Evolutionary conservation across 1,140 invertebrate genomes (phyloP), one percentile per base, ranked within the genome.

Genomic region (Pseudomyrmex concolor): DNA sequence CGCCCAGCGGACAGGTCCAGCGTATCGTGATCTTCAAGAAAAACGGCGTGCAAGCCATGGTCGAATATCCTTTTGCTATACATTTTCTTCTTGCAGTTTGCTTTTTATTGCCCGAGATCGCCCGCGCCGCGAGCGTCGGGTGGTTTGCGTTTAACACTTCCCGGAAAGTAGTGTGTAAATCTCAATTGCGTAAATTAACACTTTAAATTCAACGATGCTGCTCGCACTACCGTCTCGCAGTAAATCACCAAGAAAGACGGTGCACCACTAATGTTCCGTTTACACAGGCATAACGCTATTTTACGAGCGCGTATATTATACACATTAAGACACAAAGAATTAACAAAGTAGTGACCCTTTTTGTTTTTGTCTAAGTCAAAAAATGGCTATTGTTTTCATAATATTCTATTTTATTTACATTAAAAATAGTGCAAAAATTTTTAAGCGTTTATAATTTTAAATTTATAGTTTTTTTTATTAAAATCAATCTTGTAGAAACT

Each of bases 21-120:
- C 96, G 99, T 89, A 99, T 99, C 94, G 99, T 99, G 68, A 99
- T 99, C 90, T 99, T 99, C 95, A 99, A 99, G 96, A 99, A 99
- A 95, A 99, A 99, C 94, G 98, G 98, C 74, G 97, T 99, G 7
- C 99, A 99, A 94, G 98, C 98, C 71, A 99, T 99, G 98, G 98
- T 99, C 91, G 99, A 99, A 98, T 99, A 98, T 98, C 97, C 97
- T 98, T 98, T 97, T 4, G 25, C 25, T 25, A 95, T 91, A 78
- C 81, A 63, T 13, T 17, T 12, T 15, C 9, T 19, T 50, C 4
- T 34, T 3, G 2, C 17, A 0, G n/a, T 34, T 34, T 34, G 5
- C 34, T 34, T 34, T 34, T 34, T 34, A 34, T 34, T 34, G 34
- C 34, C 5, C 34, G 34, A 34, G 34, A 34, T 34, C 4, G 10